Evolutionary conservation across 2,113 vertebrate species (phyloP).

Genomic region (Erpornis zantholeuca): DNA sequence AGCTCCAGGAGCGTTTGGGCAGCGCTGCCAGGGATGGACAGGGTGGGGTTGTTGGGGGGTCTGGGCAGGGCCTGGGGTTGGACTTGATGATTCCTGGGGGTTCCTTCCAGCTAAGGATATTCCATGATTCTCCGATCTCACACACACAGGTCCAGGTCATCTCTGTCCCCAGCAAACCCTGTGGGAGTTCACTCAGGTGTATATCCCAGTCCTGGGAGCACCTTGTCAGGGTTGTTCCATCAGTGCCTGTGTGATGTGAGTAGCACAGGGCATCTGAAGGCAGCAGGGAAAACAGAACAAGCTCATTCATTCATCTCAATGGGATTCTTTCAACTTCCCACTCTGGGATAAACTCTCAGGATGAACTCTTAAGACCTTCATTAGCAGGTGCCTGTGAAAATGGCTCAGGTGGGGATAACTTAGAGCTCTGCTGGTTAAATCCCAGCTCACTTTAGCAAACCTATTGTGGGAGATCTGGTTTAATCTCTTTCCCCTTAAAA

Average conservation of each 20-base stretch:
- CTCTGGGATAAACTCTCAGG: background rate
- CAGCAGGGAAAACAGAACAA: background rate
- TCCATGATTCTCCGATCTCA: background rate
- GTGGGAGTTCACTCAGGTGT: fast-evolving
- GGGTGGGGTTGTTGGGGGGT: background rate
- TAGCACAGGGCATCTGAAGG: background rate
- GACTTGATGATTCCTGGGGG: fast-evolving
- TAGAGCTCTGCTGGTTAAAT: background rate
- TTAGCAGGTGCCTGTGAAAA: conserved; percentile 41
- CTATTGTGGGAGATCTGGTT: background rate
- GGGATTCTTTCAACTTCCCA: background rate
- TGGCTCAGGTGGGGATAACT: background rate
- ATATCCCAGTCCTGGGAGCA: background rate
- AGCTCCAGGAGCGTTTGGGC: background rate
- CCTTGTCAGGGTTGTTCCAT: background rate
- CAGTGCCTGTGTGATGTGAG: too few relatives aligned
- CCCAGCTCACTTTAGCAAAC: conserved; percentile 13
- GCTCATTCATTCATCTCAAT: background rate
- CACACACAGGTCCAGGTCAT: fast-evolving
- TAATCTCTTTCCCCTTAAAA: background rate
- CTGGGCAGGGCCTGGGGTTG: background rate
- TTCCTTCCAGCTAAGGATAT: background rate
- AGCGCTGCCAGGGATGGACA: background rate
- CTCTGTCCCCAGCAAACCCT: background rate
- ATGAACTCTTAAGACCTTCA: conserved; percentile 32